Percentiles rank a stretch among this genome's conserved stretches.
Evolutionary conservation across 2,888 invertebrate species (phyloP).

Genomic region (Halictus ligatus): DNA sequence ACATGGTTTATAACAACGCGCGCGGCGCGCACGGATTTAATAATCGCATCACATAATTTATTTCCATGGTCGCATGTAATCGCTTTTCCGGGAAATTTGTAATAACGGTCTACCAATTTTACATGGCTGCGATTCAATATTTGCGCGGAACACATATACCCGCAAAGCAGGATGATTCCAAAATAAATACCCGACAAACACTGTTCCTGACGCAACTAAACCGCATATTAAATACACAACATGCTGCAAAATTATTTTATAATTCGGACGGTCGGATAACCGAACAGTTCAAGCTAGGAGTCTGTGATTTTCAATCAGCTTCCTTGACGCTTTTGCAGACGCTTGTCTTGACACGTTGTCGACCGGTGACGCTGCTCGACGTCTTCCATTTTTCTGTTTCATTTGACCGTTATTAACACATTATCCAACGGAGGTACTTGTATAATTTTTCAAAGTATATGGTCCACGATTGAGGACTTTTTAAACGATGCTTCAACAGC

Average conservation of each 20-base stretch:
- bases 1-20: slow-evolving; percentile 32
- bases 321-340: background rate
- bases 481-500: too few species aligned
- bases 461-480: too few species aligned
- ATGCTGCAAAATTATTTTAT: background rate
- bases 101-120: slow-evolving; percentile 54
- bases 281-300: background rate
- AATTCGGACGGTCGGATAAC: background rate
- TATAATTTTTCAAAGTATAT: too few species aligned
- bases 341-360: background rate
- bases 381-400: background rate
- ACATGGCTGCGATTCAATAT: slow-evolving; percentile 53
- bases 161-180: slow-evolving; percentile 29
- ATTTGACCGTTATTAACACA: background rate
- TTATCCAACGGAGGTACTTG: background rate
- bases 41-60: slow-evolving; percentile 57
- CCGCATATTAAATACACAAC: background rate
- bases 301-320: background rate
- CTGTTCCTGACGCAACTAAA: background rate
- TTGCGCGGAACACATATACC: slow-evolving; percentile 17
- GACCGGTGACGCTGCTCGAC: background rate
- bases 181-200: slow-evolving; percentile 43
- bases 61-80: slow-evolving; percentile 50
- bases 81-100: slow-evolving; percentile 57
- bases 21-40: slow-evolving; percentile 49